Evolutionary conservation across 1,140 invertebrate genomes (phyloP), one percentile per base, ranked within the genome.

Genomic region (Macrobrachium nipponense): DNA sequence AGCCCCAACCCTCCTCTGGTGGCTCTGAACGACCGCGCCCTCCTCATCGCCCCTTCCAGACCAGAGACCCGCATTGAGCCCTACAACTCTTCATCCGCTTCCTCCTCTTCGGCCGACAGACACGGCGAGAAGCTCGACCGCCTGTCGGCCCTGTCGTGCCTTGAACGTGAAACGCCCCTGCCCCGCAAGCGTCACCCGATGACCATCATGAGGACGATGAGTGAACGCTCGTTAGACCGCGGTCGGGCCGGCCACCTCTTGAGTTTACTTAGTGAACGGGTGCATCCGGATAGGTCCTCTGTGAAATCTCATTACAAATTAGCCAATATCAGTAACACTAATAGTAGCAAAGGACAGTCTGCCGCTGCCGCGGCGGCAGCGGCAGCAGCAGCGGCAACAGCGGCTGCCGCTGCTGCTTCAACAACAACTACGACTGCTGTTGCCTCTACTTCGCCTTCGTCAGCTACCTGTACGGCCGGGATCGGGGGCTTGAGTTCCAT

Each of bases 161-260:
- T 86, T 58, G 86, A 84, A 18, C 68, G 77, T 36, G 87, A 84
- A 20, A 66, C 68, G 20, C 89, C 83, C 59, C 62, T 72, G 72
- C 82, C 89, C 73, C 80, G 89, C 75, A 68, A 88, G 70, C 84
- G 87, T 18, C 87, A 87, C 59, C 89, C 89, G 0, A 73, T 87
- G 73, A 89, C 86, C 20, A 87, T 90, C 62, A 88, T 89, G 77
- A 79, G 89, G 82, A 88, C 89, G 18, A 89, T 89, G 86, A 90
- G 89, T 79, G 89, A 90, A 68, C 82, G 89, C 8, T 88, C 89
- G 14, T 72, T 90, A 27, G 89, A 89, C 75, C 87, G 89, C 43
- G 88, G 85, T 18, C 80, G 86, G 15, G 64, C 87, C 5, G 83
- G 86, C 27, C 27, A 36, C 15, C 73, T 89, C 18, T 80, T 88